Conservation (phyloP, 2,888 invertebrate genomes). For the Drosophila borealis region DNA sequence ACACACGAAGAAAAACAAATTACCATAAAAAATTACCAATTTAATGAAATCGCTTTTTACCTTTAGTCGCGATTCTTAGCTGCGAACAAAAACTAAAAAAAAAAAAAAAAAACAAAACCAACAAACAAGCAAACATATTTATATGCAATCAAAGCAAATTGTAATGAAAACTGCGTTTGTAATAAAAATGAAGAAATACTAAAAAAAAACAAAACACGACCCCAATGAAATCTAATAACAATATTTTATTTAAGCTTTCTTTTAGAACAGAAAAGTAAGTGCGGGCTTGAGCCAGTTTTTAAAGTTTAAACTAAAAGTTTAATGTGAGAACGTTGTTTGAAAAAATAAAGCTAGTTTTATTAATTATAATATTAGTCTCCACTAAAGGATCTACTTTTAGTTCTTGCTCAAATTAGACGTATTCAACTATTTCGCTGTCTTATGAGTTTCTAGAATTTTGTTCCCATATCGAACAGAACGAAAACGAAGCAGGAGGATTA, state of each 20-base stretch:
- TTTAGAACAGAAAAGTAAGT: no score
- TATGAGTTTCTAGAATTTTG: no score
- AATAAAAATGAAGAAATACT: slow-evolving; percentile 68
- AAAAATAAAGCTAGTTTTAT: no score
- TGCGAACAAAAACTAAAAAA: slow-evolving; percentile 6
- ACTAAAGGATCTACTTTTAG: no score
- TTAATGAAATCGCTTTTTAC: slow-evolving; percentile 52
- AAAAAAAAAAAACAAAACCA: background rate
- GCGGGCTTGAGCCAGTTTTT: no score
- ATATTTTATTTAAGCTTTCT: slow-evolving; percentile 12
- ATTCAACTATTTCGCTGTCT: no score
- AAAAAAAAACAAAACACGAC: slow-evolving; percentile 19
- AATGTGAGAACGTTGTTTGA: no score
- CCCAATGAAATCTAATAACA: background rate
- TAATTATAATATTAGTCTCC: no score
- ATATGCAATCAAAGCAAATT: slow-evolving; percentile 65
- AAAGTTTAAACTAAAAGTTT: no score
- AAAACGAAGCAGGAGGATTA: no score
- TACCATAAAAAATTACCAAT: slow-evolving; percentile 9
- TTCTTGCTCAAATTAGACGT: no score
- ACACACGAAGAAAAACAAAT: slow-evolving; percentile 24
- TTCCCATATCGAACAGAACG: no score
- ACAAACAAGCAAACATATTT: slow-evolving; percentile 51
- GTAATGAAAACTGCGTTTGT: slow-evolving; percentile 62
- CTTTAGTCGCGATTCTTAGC: slow-evolving; percentile 48